Evolutionary conservation across 2,888 invertebrate genomes (phyloP).

Genomic region (Aspidiotus destructor): DNA sequence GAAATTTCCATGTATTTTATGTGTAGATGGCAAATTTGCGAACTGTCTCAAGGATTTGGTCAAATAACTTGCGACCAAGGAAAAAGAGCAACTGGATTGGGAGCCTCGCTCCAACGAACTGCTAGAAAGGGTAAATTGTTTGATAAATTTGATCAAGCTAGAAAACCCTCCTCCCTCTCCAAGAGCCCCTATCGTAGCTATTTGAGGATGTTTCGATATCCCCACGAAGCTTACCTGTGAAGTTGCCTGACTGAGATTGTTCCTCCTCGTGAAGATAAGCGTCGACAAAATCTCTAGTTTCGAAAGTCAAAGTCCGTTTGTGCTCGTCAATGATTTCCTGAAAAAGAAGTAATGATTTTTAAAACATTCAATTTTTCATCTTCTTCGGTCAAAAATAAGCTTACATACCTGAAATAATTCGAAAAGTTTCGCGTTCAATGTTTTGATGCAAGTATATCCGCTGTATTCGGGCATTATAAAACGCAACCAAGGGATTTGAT

Average conservation of each 20-base stretch:
- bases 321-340: slow-evolving; percentile 51
- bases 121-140: too few species aligned
- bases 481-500: slow-evolving; percentile 54
- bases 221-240: slow-evolving; percentile 11
- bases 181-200: too few species aligned
- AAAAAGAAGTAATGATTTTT: slow-evolving; percentile 5
- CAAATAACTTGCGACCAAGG: too few species aligned
- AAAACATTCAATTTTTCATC: too few species aligned
- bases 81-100: too few species aligned
- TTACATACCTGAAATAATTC: slow-evolving; percentile 46
- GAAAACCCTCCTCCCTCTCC: not conserved
- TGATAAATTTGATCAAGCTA: not conserved
- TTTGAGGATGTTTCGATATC: too few species aligned
- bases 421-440: slow-evolving; percentile 49
- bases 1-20: too few species aligned
- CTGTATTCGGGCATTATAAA: slow-evolving; percentile 51
- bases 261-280: slow-evolving; percentile 54
- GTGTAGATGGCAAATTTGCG: too few species aligned
- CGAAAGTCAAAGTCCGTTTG: slow-evolving; percentile 44
- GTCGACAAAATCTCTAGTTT: slow-evolving; percentile 52
- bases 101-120: too few species aligned
- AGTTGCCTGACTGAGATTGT: slow-evolving; percentile 12
- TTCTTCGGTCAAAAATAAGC: too few species aligned
- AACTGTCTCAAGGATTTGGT: too few species aligned
- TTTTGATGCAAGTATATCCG: slow-evolving; percentile 51